Evolutionary conservation across 2,888 invertebrate genomes (phyloP), one percentile per base, ranked within the genome.

Genomic region (Macaria notata): DNA sequence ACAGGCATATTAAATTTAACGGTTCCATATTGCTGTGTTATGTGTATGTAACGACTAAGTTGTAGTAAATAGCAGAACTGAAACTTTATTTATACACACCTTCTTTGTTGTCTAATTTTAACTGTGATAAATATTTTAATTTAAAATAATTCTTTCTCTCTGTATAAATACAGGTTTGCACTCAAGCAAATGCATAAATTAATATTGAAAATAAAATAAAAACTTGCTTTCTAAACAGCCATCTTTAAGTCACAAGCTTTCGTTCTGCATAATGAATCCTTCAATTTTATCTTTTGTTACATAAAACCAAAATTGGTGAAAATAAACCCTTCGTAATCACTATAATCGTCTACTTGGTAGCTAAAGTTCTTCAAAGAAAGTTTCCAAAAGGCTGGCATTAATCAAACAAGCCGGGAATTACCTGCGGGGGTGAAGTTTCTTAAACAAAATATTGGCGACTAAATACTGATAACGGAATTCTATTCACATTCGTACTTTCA

Each of bases 401-500:
- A 36, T 36, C 33, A 36, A 36, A 36, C 33, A 36, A 36, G 5
- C 3, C 33, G 8, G 8, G 41, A 36, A 36, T 36, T 36, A 36
- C 72, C 71, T 69, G 63, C 63, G 69, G 60, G 55, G 58, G 54
- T 60, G 58, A 70, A 72, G 64, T 73, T 75, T 71, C 59, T 62
- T 63, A 66, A 76, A 59, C 68, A 70, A 73, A 76, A 75, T 72
- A 69, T 70, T 64, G 59, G 59, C 59, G 64, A 68, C 64, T 49
- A 70, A 71, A 69, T 54, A 65, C 62, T 57, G 44, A 59, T 60
- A 65, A 65, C 62, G 66, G 49, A 59, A 64, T 70, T 71, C 68
- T n/a, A n/a, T n/a, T n/a, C n/a, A n/a, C 56, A 68, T 73, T 72
- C 66, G 67, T 67, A 68, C 70, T 75, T 66, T 58, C 65, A 67